These are phyloP conservation scores for Pangasius macronema DNA, from an alignment of 2,797 vertebrate species.

Conservation along the genomic window DNA sequence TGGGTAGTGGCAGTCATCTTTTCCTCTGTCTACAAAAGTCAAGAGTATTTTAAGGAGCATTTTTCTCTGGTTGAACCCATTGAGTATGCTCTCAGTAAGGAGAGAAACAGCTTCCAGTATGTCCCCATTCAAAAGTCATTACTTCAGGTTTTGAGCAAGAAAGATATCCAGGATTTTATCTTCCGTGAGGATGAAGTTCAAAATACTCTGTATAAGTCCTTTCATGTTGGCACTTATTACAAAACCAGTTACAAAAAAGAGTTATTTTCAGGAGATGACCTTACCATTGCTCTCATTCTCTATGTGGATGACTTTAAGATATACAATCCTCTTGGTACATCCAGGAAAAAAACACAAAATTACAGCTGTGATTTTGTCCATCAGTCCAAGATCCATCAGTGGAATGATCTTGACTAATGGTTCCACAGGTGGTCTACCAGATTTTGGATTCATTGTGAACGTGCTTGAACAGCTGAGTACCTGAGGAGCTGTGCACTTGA, in stretches of 20 bases:
- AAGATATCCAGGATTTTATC: background rate
- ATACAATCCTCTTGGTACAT: slow-evolving; percentile 29
- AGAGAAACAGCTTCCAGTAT: background rate
- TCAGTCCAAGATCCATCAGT: slow-evolving; percentile 29
- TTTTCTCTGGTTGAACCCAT: slow-evolving; percentile 17
- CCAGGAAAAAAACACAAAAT: slow-evolving; percentile 36
- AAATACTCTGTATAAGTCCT: background rate
- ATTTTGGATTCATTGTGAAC: slow-evolving; percentile 47
- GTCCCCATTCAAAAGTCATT: slow-evolving; percentile 9
- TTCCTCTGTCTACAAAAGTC: slow-evolving; percentile 27
- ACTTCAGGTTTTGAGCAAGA: background rate
- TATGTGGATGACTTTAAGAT: slow-evolving; percentile 21
- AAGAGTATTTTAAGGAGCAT: slow-evolving; percentile 4
- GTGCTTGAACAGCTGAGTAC: background rate
- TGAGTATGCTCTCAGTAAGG: background rate
- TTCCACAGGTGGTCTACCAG: slow-evolving; percentile 39
- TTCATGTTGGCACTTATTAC: slow-evolving; percentile 5
- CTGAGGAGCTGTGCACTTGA: background rate
- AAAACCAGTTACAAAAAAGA: slow-evolving; percentile 15
- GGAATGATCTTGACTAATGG: slow-evolving; percentile 52
- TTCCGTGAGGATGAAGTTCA: background rate
- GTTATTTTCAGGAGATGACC: background rate
- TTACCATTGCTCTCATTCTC: slow-evolving; percentile 17
- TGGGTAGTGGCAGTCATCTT: background rate
- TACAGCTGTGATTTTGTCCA: slow-evolving; percentile 14